Conservation (phyloP, 2,113 vertebrate species). For the Chloropsis hardwickii region DNA sequence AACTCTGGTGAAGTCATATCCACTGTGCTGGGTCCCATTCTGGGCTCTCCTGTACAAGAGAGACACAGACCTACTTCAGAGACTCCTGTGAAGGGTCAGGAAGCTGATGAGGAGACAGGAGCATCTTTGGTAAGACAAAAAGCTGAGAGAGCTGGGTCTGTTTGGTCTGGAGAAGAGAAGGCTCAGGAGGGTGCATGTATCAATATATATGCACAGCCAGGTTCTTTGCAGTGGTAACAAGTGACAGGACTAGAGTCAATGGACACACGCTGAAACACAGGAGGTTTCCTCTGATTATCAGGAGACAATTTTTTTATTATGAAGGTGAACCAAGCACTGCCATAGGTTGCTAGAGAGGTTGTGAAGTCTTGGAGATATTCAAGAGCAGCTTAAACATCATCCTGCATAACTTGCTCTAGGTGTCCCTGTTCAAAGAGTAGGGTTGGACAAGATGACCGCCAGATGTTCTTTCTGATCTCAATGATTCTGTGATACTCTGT, state of each 20-base stretch:
- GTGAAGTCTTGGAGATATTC: not conserved
- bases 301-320: not conserved
- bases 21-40: not conserved
- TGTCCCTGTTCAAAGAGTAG: not conserved
- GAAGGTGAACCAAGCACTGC: not conserved
- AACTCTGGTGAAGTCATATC: not conserved
- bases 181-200: too few relatives aligned
- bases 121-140: not conserved
- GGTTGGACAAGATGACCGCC: not conserved
- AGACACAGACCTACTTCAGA: not conserved
- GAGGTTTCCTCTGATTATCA: not conserved
- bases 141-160: not conserved
- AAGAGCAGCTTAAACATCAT: accelerated
- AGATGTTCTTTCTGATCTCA: not conserved
- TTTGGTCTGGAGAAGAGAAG: not conserved
- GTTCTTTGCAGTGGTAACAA: not conserved
- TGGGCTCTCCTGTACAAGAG: not conserved
- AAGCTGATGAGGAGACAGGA: not conserved
- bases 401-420: not conserved
- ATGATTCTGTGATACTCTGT: not conserved
- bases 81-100: not conserved
- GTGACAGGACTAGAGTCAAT: too few relatives aligned
- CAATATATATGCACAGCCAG: not conserved
- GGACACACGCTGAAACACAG: not conserved
- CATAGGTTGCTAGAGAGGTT: not conserved